Evolutionary conservation across 2,797 vertebrate genomes (phyloP), one percentile per base, ranked within the genome.

Genomic region (Etheostoma perlongum): DNA sequence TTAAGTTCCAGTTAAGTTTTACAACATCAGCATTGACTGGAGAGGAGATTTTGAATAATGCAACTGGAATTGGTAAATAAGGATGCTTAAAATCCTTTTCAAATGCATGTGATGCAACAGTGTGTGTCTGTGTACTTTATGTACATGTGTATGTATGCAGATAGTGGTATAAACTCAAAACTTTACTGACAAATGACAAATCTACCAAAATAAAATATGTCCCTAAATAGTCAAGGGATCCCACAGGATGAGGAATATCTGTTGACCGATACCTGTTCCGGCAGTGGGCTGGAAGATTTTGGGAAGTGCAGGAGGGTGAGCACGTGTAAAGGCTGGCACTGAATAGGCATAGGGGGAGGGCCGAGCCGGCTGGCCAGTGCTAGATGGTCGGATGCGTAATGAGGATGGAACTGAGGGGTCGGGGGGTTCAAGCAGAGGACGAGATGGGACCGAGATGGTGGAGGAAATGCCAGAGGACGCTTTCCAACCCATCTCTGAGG

Each of bases 261-360:
- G 64, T 49, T 23, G 54, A 51, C 5, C 0, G 57, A 76, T 95
- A 96, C 95, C 95, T 95, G 95, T 92, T 88, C 85, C 84, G 14
- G 82, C 71, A 62, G 67, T 16, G 1, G 91, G 92, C 84, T 94
- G 94, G 89, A 95, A 96, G 93, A 95, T 94, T 94, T 93, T 94
- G 36, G 95, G 94, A 67, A 95, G 92, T n/a, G 84, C 93, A 59
- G 95, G 95, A 55, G 94, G 94, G 84, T 95, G 94, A 76, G 93
- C 86, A 0, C 83, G 92, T 2, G 67, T 46, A 76, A 95, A 95
- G 74, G 94, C 92, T 12, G 94, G 94, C 46, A 93, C 33, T 48
- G 91, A 86, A 82, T 90, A 92, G 91, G 90, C 87, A 59, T 92
- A 90, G 8, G 63, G 76, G 40, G 94, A 88, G 42, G 89, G 82